Evolutionary conservation across 2,113 vertebrate species (phyloP), one percentile per base, ranked within the genome.

Genomic region (Hoplias malabaricus): DNA sequence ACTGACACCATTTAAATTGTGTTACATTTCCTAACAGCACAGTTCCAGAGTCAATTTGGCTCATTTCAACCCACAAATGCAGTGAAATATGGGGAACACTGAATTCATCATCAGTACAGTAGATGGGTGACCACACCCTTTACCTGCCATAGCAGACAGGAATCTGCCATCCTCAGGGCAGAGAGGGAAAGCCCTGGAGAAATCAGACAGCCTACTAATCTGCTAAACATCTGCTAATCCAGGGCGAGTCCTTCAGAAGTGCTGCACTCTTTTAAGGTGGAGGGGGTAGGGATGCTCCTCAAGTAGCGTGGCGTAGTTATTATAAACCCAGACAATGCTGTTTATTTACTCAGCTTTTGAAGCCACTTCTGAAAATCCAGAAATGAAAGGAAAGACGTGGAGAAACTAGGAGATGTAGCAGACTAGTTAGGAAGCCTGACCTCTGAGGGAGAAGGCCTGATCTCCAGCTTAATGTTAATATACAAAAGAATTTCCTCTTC

Each of bases 161-260:
- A 46, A 77, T 77, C 33, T 42, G 53, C 54, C 9, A 46, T 38
- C 62, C 53, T 25, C 46, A 57, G 38, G 62, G 40, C 46, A 66
- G 14, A 75, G 16, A 68, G 10, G 33, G 53, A 31, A 73, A 79
- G 62, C 36, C 25, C 48, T 42, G 5, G 25, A 68, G 63, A 68
- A 68, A 57, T 43, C 63, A 68, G 74, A 68, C 63, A 56, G 40
- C n/a, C 62, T 29, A 23, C 46, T 75, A 63, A 67, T 75, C 62
- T 66, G 34, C 33, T 38, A 63, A 75, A 46, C 43, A 36, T 65
- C 73, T 75, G 73, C 61, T 66, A 54, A 29, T n/a, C 36, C 46
- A 21, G 33, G 11, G 10, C 29, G 4, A 21, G 23, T 33, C 13
- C 54, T 12, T 67, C 21, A 53, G 10, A 29, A 23, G 38, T 19